Conservation (phyloP, 2,888 invertebrate genomes). For the Pheosia gnoma region DNA sequence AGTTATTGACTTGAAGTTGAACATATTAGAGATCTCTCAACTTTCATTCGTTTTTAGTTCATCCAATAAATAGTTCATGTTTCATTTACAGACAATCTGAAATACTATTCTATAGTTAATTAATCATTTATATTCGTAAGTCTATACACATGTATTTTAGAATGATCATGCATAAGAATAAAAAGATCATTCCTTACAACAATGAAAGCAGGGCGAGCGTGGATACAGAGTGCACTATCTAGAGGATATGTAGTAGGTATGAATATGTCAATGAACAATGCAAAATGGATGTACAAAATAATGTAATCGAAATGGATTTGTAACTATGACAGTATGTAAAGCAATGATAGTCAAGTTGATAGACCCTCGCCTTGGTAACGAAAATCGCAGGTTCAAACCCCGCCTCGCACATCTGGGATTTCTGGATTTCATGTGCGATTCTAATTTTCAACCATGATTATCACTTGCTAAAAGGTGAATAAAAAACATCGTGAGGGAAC, state of each 20-base stretch:
- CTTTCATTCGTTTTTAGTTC: not conserved
- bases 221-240: conserved; percentile 39
- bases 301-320: conserved; percentile 9
- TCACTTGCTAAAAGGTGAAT: too few relatives aligned
- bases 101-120: conserved; percentile 16
- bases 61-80: not conserved
- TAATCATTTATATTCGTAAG: conserved; percentile 18
- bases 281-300: conserved; percentile 17
- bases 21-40: not conserved
- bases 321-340: conserved; percentile 8
- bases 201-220: conserved; percentile 64
- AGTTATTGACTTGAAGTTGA: too few relatives aligned
- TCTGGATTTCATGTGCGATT: too few relatives aligned
- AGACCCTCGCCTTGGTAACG: too few relatives aligned
- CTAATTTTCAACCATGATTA: too few relatives aligned
- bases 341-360: too few relatives aligned
- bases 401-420: too few relatives aligned
- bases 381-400: too few relatives aligned
- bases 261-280: conserved; percentile 11
- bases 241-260: conserved; percentile 15
- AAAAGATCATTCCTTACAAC: conserved; percentile 53
- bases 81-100: conserved; percentile 39
- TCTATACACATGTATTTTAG: conserved; percentile 17
- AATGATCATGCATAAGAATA: conserved; percentile 53
- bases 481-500: too few relatives aligned